phyloP scores from a whole-genome alignment of 2,113 vertebrate species.

The Lynx canadensis region DNA sequence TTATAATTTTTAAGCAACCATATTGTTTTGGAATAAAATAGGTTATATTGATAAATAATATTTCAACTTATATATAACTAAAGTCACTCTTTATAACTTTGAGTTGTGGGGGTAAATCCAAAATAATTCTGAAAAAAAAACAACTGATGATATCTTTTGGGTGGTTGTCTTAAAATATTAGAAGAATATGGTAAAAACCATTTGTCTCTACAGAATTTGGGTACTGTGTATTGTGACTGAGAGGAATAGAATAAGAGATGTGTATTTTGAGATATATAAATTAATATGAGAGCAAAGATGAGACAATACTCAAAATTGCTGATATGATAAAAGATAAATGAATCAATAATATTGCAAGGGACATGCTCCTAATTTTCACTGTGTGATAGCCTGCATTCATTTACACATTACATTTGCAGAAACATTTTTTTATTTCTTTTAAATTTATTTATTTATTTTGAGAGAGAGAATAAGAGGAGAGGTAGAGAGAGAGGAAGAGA shows the following conservation, averaged over 20 bases:
- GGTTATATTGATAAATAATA: background rate
- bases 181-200: background rate
- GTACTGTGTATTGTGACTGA: background rate
- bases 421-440: background rate
- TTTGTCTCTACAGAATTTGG: background rate
- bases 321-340: background rate
- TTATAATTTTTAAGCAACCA: background rate
- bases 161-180: background rate
- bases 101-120: background rate
- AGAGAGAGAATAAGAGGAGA: too few species aligned
- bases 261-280: background rate
- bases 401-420: background rate
- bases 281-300: background rate
- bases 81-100: background rate
- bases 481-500: too few species aligned
- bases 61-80: background rate
- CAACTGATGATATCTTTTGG: background rate
- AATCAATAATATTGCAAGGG: background rate
- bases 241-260: background rate
- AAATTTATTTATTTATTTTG: too few species aligned
- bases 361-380: background rate
- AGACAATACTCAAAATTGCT: background rate
- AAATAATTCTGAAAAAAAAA: background rate
- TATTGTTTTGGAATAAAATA: background rate
- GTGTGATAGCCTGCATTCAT: background rate